A percentile compares a stretch with the other conserved stretches of the same genome.
These are phyloP conservation scores for Halictus quadricinctus DNA, from an alignment of 2,888 invertebrate species.

Conservation along the genomic window DNA sequence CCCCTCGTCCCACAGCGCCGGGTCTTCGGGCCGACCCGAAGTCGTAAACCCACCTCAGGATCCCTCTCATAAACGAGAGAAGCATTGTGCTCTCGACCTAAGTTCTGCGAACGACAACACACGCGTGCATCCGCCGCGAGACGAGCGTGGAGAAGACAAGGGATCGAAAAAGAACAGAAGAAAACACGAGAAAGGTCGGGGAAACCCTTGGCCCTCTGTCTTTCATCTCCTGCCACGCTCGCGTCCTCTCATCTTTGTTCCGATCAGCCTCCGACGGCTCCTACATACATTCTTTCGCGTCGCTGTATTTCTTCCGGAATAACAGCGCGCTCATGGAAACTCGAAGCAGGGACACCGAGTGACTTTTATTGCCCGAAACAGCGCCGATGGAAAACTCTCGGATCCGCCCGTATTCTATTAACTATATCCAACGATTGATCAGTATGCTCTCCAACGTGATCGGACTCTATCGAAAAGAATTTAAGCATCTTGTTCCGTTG, in stretches of 20 bases:
- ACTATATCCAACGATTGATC: no score
- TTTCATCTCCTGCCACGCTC: slow-evolving; percentile 24
- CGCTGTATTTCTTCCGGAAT: neutral
- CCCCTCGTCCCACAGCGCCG: neutral
- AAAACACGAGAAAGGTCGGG: slow-evolving; percentile 39
- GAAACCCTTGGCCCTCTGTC: slow-evolving; percentile 56
- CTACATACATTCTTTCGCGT: slow-evolving; percentile 30
- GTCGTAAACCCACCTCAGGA: slow-evolving; percentile 62
- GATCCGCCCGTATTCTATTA: neutral
- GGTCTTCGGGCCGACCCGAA: slow-evolving; percentile 29
- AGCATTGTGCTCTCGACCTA: slow-evolving; percentile 64
- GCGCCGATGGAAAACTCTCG: neutral
- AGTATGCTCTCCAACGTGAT: no score
- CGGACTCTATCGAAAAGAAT: no score
- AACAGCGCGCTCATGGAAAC: slow-evolving; percentile 27
- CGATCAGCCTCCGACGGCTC: slow-evolving; percentile 28
- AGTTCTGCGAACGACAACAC: slow-evolving; percentile 63
- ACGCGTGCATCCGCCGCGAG: slow-evolving; percentile 52
- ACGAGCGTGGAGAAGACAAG: slow-evolving; percentile 35
- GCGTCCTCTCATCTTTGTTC: slow-evolving; percentile 28
- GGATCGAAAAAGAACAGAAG: slow-evolving; percentile 10
- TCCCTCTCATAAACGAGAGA: slow-evolving; percentile 66
- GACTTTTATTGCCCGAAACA: slow-evolving; percentile 18
- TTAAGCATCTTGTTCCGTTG: no score
- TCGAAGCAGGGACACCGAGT: slow-evolving; percentile 5